Conservation (phyloP, 2,888 invertebrate species). For the Stenurella melanura region DNA sequence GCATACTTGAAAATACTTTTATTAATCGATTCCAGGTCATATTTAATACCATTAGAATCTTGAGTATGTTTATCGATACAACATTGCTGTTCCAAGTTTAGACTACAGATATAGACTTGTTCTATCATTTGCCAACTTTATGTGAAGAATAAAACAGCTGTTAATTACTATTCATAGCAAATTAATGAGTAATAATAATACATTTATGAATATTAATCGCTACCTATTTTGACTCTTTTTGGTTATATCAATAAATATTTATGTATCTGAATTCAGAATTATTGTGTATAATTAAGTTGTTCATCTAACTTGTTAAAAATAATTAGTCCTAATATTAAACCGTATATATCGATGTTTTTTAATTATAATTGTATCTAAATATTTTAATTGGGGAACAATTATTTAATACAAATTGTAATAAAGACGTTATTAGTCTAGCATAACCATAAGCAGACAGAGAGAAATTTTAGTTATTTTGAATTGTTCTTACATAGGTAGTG, state of each 20-base stretch:
- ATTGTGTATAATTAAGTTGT: neutral
- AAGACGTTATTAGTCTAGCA: no score
- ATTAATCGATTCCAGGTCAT: no score
- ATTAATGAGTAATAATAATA: constrained; percentile 18
- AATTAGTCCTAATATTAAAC: neutral
- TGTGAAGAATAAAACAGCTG: neutral
- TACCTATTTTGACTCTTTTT: constrained; percentile 18
- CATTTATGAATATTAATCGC: constrained; percentile 5
- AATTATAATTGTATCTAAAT: neutral
- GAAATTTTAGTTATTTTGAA: no score
- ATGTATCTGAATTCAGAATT: neutral
- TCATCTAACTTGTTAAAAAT: neutral
- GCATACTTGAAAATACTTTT: no score
- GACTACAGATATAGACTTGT: neutral
- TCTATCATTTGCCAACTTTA: neutral
- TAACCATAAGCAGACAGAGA: no score
- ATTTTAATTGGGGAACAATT: neutral
- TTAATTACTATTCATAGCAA: constrained; percentile 17
- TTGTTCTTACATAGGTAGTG: no score
- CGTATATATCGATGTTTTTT: no score
- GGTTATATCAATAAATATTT: neutral
- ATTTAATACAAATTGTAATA: neutral
- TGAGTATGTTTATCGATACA: no score
- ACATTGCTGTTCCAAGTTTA: no score
- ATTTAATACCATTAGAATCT: no score